Conservation (phyloP, 2,888 invertebrate genomes). For the Atherix ibis region DNA sequence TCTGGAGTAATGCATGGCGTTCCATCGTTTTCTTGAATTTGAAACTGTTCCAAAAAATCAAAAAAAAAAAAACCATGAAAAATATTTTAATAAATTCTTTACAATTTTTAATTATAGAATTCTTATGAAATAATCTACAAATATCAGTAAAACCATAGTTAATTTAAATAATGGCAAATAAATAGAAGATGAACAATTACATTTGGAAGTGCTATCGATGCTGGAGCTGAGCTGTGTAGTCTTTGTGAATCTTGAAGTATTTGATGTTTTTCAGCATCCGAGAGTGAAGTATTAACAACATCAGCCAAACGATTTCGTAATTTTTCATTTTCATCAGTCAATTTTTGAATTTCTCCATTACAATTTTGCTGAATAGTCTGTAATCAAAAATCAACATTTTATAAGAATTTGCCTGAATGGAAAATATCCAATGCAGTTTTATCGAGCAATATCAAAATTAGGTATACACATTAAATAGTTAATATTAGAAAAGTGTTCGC, state of each 20-base stretch:
- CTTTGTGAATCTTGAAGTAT: conserved; percentile 52
- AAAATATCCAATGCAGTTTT: no score
- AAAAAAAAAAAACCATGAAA: conserved; percentile 2
- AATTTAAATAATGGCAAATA: no score
- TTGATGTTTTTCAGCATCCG: conserved; percentile 70
- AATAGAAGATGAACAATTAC: no score
- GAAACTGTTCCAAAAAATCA: conserved; percentile 2
- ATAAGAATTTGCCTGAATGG: no score
- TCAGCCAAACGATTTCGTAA: conserved; percentile 59
- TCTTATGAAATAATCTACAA: no score
- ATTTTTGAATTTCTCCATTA: conserved; percentile 35
- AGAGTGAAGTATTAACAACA: conserved; percentile 65
- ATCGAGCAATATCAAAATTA: no score
- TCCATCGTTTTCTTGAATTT: conserved; percentile 36
- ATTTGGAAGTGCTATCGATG: conserved; percentile 47
- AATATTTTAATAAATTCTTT: background rate
- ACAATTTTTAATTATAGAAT: no score
- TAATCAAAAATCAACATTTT: no score
- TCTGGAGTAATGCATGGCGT: conserved; percentile 64
- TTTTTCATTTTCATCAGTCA: conserved; percentile 62
- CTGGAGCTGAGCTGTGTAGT: conserved; percentile 64
- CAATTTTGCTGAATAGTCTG: conserved; percentile 30
- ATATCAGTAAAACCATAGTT: no score
- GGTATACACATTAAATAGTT: no score
- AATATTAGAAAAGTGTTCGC: no score